Conservation (phyloP, 1,140 invertebrate genomes). For the Wasmannia auropunctata region DNA sequence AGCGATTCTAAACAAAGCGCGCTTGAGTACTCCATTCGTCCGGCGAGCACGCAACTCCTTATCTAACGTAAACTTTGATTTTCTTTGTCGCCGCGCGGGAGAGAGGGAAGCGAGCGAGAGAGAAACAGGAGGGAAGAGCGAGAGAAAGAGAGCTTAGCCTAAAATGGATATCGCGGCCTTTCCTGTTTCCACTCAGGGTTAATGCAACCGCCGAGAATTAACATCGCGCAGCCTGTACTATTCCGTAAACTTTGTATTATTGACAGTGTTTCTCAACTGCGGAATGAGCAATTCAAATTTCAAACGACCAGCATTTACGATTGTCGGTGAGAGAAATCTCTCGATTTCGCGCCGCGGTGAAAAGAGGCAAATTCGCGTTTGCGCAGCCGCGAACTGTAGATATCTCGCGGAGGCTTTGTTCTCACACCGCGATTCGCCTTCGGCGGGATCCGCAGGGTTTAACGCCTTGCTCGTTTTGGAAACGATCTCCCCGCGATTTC, state of each 20-base stretch:
- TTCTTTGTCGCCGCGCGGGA: slow-evolving; percentile 70
- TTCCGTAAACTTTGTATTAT: slow-evolving; percentile 26
- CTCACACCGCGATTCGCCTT: neutral
- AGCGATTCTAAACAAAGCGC: slow-evolving; percentile 78
- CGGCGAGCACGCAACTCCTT: slow-evolving; percentile 73
- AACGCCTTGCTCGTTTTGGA: slow-evolving; percentile 26
- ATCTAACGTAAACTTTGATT: slow-evolving; percentile 79
- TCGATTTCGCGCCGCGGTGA: neutral
- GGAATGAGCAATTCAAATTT: neutral
- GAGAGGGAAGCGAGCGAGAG: neutral
- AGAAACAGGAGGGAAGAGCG: neutral
- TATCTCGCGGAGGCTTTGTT: neutral
- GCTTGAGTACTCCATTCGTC: slow-evolving; percentile 67
- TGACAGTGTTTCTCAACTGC: neutral
- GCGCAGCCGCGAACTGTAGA: no score
- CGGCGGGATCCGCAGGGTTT: no score
- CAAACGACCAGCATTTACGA: no score
- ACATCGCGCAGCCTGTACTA: neutral
- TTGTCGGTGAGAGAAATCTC: neutral
- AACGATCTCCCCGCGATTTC: slow-evolving; percentile 42
- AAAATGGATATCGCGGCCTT: slow-evolving; percentile 47
- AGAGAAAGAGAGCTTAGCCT: slow-evolving; percentile 34
- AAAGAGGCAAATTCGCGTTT: neutral
- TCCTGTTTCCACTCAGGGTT: neutral
- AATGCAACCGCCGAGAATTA: neutral